Evolutionary conservation across 2,113 vertebrate species (phyloP), one percentile per base, ranked within the genome.

Genomic region (Anhinga rufa): DNA sequence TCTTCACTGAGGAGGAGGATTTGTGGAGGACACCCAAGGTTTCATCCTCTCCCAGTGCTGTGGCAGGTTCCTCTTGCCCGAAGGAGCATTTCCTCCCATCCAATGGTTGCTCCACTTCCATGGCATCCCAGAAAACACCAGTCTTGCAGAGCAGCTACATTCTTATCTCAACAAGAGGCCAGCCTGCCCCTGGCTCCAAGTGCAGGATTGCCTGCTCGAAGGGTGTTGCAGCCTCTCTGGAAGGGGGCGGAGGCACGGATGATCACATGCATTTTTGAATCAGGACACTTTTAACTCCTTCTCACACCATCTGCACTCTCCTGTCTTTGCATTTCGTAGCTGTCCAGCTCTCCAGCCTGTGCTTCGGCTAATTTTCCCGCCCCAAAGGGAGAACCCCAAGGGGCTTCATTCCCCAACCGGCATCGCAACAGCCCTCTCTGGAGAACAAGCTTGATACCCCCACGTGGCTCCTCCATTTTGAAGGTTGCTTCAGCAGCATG

Each of bases 161-260:
- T 60, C 52, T 78, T 69, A 74, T 68, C 93, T 79, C 38, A 44
- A 82, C 38, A 40, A 69, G 22, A 69, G 1, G 7, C 26, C 66
- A 60, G 42, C 17, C 38, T 65, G 42, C 17, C 38, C n/a, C 0
- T 0, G 29, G 46, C 32, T 60, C 0, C 0, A 40, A 58, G 51
- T n/a, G 29, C 17, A 55, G 52, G 21, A 61, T 77, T 2, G 2
- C 55, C 61, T 64, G 72, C 66, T 70, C 44, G 49, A 38, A 86
- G 34, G 20, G 22, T 54, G 38, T 60, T 70, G 46, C 40, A 61
- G 4, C 22, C 40, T 55, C 57, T 60, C 55, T 58, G 57, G 87
- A 76, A 79, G 40, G 48, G 32, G 20, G 34, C 40, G 1, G 3
- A 81, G 62, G 21, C 28, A n/a, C 20, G 28, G 28, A 7, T 4